These are phyloP conservation scores for Scrobipalpa atriplicella DNA, from an alignment of 2,888 invertebrate genomes.

Conservation along the genomic window DNA sequence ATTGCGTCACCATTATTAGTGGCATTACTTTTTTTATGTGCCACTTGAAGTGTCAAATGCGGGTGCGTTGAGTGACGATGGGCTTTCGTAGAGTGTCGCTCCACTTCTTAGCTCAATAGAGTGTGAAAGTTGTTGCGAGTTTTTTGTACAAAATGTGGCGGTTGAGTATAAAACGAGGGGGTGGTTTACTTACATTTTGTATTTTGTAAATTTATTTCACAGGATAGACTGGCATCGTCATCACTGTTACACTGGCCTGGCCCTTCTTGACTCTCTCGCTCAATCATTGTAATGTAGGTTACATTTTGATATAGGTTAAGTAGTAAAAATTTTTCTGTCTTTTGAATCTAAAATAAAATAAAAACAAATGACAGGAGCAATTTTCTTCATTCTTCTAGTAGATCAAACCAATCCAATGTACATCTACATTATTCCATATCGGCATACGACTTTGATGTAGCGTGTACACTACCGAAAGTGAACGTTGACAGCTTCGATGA, in stretches of 20 bases:
- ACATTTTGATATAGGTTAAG: too few species aligned
- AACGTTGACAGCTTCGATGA: conserved; percentile 37
- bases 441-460: conserved; percentile 5
- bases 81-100: conserved; percentile 53
- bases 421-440: not conserved
- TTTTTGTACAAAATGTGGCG: conserved; percentile 8
- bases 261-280: too few species aligned
- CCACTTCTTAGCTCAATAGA: conserved; percentile 53
- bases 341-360: too few species aligned
- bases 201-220: not conserved
- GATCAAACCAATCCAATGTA: not conserved
- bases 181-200: not conserved
- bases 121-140: conserved; percentile 42
- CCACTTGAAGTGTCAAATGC: conserved; percentile 46
- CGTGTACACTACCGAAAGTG: conserved; percentile 52
- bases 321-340: too few species aligned
- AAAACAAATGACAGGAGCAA: too few species aligned
- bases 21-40: conserved; percentile 32
- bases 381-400: too few species aligned
- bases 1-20: conserved; percentile 69
- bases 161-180: conserved; percentile 4
- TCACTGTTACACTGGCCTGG: not conserved
- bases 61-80: conserved; percentile 59
- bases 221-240: not conserved
- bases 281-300: too few species aligned